Evolutionary conservation across 2,888 invertebrate species (phyloP).

Genomic region (Rotaria socialis): DNA sequence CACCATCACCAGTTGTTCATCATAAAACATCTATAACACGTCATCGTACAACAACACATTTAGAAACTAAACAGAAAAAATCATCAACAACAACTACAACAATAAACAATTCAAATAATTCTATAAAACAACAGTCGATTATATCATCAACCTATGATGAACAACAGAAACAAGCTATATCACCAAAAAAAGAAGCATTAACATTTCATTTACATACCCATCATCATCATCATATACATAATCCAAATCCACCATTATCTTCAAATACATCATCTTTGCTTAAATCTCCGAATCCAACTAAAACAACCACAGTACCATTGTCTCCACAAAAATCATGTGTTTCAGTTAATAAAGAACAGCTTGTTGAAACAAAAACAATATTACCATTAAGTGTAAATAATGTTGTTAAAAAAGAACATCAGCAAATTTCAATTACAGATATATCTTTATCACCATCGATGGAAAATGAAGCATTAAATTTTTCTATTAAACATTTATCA

Average conservation of each 20-base stretch:
- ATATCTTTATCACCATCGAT: background rate
- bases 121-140: background rate
- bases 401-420: conserved; percentile 35
- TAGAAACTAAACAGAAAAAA: conserved; percentile 12
- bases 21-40: conserved; percentile 20
- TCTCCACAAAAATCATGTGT: background rate
- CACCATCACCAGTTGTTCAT: background rate
- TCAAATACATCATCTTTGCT: conserved; percentile 15
- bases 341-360: background rate
- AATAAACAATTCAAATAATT: background rate
- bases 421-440: background rate
- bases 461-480: conserved; percentile 28
- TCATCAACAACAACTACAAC: background rate
- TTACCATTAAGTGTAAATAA: conserved; percentile 31
- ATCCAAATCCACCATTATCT: conserved; percentile 13
- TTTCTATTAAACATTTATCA: conserved; percentile 36
- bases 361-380: conserved; percentile 34
- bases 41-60: conserved; percentile 29
- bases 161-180: background rate
- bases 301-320: conserved; percentile 19
- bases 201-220: conserved; percentile 30
- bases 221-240: conserved; percentile 36
- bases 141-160: background rate
- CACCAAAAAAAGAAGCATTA: conserved; percentile 16
- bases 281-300: conserved; percentile 13